Base-by-base conservation (phyloP, 2,888 invertebrate species). In the Mimachlamys varia region DNA sequence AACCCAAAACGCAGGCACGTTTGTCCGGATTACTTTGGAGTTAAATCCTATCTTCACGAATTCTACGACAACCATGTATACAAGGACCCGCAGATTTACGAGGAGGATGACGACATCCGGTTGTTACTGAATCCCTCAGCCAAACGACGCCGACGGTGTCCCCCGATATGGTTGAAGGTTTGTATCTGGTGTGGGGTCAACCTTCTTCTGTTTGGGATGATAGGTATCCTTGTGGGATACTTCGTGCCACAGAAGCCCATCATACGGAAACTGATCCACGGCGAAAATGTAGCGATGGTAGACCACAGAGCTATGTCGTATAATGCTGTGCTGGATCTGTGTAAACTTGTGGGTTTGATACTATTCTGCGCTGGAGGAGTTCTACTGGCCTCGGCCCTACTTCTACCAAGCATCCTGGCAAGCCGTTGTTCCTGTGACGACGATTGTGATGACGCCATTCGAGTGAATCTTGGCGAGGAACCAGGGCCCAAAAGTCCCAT, bases 1-100 rank as follows among this genome's bases (percentile, higher is more conserved):
- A 27, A 49, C 4, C 89, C 91, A 27, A 88, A 76, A 27, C 89
- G 90, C 27, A 92, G 92, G 87, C 91, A 92, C 76, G 50, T 98
- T 95, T 95, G 96, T 92, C 95, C 95, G 10, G 95, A 96, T 89
- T 96, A 96, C 93, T 97, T 97, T 93, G 97, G 97, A 17, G 97
- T 97, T 37, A 96, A 96, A 90, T 97, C 97, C n/a, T 97, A 97
- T 93, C 95, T 97, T 89, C 97, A 97, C 93, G 95, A 97, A 91
- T 97, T 97, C 95, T 97, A 97, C 94, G 97, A 97, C 91, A 93
- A 94, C 62, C 89, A 90, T 87, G 92, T 94, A 13, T 95, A 94
- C 93, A 95, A 96, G 91, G 96, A 96, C 90, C 96, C 96, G 13
- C 92, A 93, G 22, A 93, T 96, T 38, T 96, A 96, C 92, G 96